Conservation (phyloP, 2,888 invertebrate species). For the Andrena marginata region DNA sequence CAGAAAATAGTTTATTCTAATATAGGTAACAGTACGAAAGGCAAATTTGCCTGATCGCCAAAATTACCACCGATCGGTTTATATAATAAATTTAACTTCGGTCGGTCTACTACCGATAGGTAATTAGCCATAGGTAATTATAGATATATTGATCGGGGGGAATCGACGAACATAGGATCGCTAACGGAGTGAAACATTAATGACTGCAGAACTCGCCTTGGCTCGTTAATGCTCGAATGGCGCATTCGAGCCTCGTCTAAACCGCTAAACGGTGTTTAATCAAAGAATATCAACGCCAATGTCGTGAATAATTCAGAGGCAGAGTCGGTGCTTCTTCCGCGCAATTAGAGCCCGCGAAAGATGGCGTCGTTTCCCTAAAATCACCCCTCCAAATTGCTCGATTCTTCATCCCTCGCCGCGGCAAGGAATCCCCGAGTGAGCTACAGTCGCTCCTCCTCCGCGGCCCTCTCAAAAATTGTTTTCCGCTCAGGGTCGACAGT, state of each 20-base stretch:
- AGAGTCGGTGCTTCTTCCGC: constrained; percentile 7
- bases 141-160: constrained; percentile 7
- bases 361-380: neutral
- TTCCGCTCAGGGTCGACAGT: neutral
- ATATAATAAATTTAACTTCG: no score
- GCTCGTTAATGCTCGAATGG: constrained; percentile 12
- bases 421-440: no score
- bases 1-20: no score
- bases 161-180: neutral
- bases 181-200: no score
- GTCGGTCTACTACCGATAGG: neutral
- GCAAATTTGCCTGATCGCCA: no score
- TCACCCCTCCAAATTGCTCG: neutral
- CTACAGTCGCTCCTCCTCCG: neutral
- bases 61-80: no score
- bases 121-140: constrained; percentile 24
- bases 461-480: neutral
- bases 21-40: no score
- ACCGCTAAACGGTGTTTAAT: constrained; percentile 20
- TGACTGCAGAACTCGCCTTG: neutral
- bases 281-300: constrained; percentile 11
- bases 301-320: constrained; percentile 2
- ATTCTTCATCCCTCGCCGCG: neutral
- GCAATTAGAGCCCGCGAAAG: neutral
- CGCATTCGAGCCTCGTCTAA: neutral